phyloP scores from a whole-genome alignment of 2,113 vertebrate genomes.

The Oenanthe melanoleuca region DNA sequence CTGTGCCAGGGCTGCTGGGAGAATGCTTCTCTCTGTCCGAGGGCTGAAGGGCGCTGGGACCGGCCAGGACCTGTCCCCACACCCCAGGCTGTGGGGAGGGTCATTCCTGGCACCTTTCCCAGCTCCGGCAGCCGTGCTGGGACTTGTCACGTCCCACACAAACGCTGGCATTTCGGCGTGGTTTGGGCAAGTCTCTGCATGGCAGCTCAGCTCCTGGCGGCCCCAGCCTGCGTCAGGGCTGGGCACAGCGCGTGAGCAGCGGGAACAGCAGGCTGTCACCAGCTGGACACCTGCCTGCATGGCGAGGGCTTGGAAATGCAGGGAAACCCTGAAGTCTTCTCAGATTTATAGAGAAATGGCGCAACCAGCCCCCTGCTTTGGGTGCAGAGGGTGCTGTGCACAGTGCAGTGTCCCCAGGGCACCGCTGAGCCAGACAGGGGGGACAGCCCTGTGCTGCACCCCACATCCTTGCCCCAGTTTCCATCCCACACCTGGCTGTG shows the following conservation, averaged over 20 bases:
- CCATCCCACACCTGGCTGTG: accelerated
- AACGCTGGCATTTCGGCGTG: accelerated
- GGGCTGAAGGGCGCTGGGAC: background rate
- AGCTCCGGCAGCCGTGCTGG: background rate
- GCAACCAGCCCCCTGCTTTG: background rate
- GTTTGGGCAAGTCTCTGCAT: background rate
- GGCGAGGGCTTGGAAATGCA: background rate
- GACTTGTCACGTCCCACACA: background rate
- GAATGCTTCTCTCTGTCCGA: background rate
- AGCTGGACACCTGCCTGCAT: background rate
- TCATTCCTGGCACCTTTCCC: background rate
- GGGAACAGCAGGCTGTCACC: background rate
- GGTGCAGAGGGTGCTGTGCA: background rate
- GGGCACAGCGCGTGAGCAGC: accelerated
- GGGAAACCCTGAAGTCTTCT: background rate
- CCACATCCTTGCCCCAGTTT: background rate
- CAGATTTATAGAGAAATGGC: background rate
- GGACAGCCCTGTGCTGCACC: background rate
- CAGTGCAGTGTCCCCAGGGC: background rate
- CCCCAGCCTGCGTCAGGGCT: background rate
- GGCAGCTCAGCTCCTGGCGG: background rate
- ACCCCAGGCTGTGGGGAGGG: background rate
- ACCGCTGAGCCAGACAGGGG: background rate
- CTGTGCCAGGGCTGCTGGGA: background rate
- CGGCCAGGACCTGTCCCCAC: background rate